These are phyloP conservation scores for Tenrec ecaudatus DNA, from an alignment of 2,113 vertebrate species.

Conservation along the genomic window DNA sequence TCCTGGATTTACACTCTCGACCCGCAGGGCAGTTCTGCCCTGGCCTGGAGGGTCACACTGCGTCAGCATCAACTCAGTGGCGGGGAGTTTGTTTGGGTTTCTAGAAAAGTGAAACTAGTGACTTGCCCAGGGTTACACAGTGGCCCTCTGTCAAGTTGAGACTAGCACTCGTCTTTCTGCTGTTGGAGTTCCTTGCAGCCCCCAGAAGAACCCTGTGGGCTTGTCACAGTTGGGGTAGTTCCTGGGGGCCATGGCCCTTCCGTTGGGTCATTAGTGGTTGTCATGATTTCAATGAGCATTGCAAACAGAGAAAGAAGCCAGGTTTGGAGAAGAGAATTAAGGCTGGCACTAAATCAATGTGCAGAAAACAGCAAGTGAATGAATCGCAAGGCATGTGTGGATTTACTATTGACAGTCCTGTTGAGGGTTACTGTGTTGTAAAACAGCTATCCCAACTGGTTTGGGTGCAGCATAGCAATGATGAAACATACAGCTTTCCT, in stretches of 20 bases:
- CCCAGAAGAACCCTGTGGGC: neutral
- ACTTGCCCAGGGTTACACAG: fast-evolving
- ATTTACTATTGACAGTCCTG: neutral
- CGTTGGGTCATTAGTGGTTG: neutral
- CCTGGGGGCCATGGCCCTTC: neutral
- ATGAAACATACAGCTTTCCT: too few relatives aligned
- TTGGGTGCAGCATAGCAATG: too few relatives aligned
- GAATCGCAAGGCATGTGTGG: neutral
- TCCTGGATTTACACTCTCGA: too few relatives aligned
- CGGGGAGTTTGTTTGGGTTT: too few relatives aligned
- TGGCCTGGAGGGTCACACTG: too few relatives aligned
- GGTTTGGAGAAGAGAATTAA: neutral
- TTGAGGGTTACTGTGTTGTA: neutral
- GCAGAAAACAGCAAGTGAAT: neutral
- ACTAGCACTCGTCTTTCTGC: neutral
- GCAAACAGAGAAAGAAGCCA: neutral
- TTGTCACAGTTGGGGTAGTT: neutral
- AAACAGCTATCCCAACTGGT: too few relatives aligned
- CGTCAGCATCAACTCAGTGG: too few relatives aligned
- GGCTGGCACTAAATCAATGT: neutral
- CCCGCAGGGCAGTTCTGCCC: too few relatives aligned
- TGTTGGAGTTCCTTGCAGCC: neutral
- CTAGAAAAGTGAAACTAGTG: neutral
- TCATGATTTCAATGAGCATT: neutral
- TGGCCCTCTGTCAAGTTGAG: neutral